A percentile compares a stretch with the other conserved stretches of the same genome.
phyloP scores from a whole-genome alignment of 2,888 invertebrate species.

The Siphonodentalium dalli region DNA sequence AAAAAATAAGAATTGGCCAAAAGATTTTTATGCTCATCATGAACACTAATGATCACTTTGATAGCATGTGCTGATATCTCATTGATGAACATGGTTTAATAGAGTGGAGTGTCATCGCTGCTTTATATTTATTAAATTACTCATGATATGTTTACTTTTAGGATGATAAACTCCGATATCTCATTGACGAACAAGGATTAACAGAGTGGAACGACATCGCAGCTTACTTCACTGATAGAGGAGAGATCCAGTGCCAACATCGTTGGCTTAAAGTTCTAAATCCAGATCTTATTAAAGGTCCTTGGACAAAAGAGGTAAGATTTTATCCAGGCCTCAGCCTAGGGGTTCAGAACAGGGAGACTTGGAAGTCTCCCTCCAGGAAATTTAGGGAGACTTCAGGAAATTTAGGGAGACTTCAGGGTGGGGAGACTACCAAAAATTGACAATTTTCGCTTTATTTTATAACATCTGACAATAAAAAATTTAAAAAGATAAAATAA shows the following conservation, averaged over 20 bases:
- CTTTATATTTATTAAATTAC: neutral
- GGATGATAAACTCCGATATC: slow-evolving; percentile 82
- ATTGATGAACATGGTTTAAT: neutral
- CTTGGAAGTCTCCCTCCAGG: too few species aligned
- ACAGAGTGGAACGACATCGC: slow-evolving; percentile 66
- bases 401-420: too few species aligned
- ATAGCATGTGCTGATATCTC: neutral
- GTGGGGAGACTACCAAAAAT: too few species aligned
- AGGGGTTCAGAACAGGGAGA: too few species aligned
- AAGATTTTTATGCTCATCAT: neutral
- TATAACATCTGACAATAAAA: too few species aligned
- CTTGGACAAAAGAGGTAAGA: slow-evolving; percentile 93
- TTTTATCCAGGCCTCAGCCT: neutral
- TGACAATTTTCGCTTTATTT: too few species aligned
- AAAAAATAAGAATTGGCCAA: neutral
- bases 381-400: too few species aligned
- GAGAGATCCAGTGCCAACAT: slow-evolving; percentile 94
- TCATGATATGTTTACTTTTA: slow-evolving; percentile 62
- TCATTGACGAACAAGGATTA: slow-evolving; percentile 73
- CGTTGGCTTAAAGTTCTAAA: slow-evolving; percentile 97
- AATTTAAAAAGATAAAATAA: too few species aligned
- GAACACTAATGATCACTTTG: neutral
- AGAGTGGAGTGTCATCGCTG: neutral
- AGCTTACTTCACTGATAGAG: slow-evolving; percentile 78
- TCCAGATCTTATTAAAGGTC: slow-evolving; percentile 94